Percentiles rank a stretch among this genome's conserved stretches.
These are phyloP conservation scores for Drosophila prostipennis DNA, from an alignment of 2,888 invertebrate species.

Conservation along the genomic window DNA sequence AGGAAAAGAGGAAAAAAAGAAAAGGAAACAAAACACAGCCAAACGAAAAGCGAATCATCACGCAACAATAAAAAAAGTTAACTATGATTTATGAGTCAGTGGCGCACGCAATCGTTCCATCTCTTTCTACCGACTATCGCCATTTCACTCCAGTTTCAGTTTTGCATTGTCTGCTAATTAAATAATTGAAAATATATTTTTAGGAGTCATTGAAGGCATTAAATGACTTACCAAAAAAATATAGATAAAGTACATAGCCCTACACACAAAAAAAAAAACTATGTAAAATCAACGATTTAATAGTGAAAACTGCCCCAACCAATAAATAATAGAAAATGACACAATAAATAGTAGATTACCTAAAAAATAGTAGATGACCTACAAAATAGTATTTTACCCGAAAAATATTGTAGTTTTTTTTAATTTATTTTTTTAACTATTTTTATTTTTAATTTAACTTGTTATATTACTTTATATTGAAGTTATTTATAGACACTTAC, in stretches of 20 bases:
- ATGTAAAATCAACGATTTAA: too few relatives aligned
- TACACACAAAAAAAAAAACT: too few relatives aligned
- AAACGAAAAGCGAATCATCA: constrained; percentile 29
- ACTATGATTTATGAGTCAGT: constrained; percentile 68
- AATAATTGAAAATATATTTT: constrained; percentile 45
- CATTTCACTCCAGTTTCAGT: background rate
- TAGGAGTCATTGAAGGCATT: background rate
- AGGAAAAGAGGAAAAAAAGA: constrained; percentile 21
- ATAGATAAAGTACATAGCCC: background rate
- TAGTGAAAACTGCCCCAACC: too few relatives aligned
- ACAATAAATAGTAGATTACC: too few relatives aligned
- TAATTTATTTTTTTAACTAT: too few relatives aligned
- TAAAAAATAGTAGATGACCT: too few relatives aligned
- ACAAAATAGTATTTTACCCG: too few relatives aligned
- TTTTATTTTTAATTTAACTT: too few relatives aligned
- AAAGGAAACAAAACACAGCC: constrained; percentile 15
- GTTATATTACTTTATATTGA: too few relatives aligned
- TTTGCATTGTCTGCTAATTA: constrained; percentile 56
- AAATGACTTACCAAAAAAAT: background rate
- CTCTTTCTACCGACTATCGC: constrained; percentile 9
- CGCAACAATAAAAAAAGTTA: constrained; percentile 46
- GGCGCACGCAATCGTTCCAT: constrained; percentile 23
- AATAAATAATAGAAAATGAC: too few relatives aligned
- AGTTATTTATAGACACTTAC: too few relatives aligned
- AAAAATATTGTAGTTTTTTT: too few relatives aligned